Base-by-base conservation (phyloP, 2,888 invertebrate species). In the Sinotaia quadrata region DNA sequence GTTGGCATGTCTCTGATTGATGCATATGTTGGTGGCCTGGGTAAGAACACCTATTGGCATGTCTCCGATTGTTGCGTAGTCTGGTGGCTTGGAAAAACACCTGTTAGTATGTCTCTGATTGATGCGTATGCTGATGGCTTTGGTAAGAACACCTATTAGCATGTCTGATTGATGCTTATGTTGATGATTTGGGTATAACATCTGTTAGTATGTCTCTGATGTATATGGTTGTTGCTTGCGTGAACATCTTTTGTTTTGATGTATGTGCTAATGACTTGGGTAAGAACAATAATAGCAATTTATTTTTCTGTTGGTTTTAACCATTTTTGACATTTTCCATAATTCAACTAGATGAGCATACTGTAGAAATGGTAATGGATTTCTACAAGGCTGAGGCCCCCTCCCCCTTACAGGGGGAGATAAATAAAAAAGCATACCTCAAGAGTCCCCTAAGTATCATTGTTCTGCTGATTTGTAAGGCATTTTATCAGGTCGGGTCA, bases 71-170 rank as follows among this genome's bases (percentile, higher is more conserved):
- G 98, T 98, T 89, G 98, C 98, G 0, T 96, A 98, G 90, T 95
- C 97, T 63, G 98, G 97, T 31, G 95, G 94, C 1, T 89, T 98
- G 70, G 97, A 68, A 73, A 68, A 12, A 95, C 93, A 24, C 91
- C 94, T 8, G 96, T 98, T 2, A 96, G 94, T 5, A 91, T 95
- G 18, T 95, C 96, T 0, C 91, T 97, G 72, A 96, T 98, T 77
- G 98, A 98, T 89, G 98, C 98, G 0, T 96, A 98, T 90, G 95
- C 97, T 63, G 98, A 97, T 31, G 95, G 94, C 1, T 89, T 98
- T 69, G 97, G 96, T 85, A 68, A 73, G 69, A 29, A 37, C 93
- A 24, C 91, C 94, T 8, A 96, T 98, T 2, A 96, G 94, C 5
- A 91, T 95, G 18, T 95, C 96, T 0, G 72, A 96, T 98, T 77